Evolutionary conservation across 2,888 invertebrate species (phyloP), one percentile per base, ranked within the genome.

Genomic region (Cheilosia vulpina): DNA sequence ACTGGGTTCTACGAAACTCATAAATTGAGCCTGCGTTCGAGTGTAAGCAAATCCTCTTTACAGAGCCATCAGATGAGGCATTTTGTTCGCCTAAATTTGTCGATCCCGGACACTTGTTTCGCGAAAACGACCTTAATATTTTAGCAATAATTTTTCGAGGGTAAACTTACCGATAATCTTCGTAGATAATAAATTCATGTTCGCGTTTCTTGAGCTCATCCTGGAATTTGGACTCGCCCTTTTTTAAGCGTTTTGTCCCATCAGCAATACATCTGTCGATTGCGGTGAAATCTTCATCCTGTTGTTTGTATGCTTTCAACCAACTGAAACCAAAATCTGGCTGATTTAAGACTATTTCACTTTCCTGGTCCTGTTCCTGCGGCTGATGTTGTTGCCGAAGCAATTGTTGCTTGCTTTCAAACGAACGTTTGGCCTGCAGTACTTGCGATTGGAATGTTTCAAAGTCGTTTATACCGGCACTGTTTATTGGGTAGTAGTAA

Each of bases 161-260:
- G 4, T 31, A 6, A 17, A 87, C 89, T 87, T 87, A 92, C 91
- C 89, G 89, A 68, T 90, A 90, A 75, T 91, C 89, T 87, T 91
- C 90, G 82, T 90, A 90, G 55, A 91, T 87, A 19, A 91, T 92
- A 38, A 92, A 92, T 84, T 92, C 92, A 63, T 90, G 89, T 81
- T 92, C 92, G 21, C 91, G 90, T 41, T 91, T 90, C 65, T 91
- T 92, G 0, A 92, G 87, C 82, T 92, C 92, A 68, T 92, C 92
- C 41, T 92, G 91, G 52, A 92, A 89, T 72, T 89, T 89, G 2
- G 88, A 88, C 79, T 89, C 89, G 21, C 89, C 88, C 55, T 88
- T 87, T 65, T 88, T 87, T 3, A 89, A 75, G 2, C 84, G 82
- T n/a, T 88, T 87, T 19, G 87, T 87, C 9, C 88, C 89, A 58